phyloP scores from a whole-genome alignment of 2,888 invertebrate species.

The Tortrix viridana region DNA sequence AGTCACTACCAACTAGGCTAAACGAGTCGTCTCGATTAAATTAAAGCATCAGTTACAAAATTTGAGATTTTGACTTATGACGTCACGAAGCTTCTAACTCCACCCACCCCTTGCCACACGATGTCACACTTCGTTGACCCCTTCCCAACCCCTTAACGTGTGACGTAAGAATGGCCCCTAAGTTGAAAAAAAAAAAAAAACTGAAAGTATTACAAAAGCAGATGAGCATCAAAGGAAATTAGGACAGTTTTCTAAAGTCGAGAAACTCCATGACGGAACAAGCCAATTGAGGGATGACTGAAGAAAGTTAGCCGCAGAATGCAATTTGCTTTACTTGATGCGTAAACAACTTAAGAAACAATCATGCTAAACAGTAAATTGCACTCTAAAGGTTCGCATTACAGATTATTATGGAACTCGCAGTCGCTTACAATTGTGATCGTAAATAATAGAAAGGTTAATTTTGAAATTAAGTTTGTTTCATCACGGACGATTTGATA shows the following conservation, averaged over 20 bases:
- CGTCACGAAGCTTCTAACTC: no score
- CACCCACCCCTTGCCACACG: no score
- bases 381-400: neutral
- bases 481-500: slow-evolving; percentile 13
- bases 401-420: neutral
- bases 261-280: slow-evolving; percentile 39
- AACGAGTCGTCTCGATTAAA: no score
- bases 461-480: slow-evolving; percentile 11
- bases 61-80: no score
- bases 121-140: no score
- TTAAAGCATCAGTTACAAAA: no score
- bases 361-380: neutral
- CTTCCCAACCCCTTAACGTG: no score
- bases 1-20: no score
- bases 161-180: no score
- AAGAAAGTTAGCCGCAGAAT: slow-evolving; percentile 63
- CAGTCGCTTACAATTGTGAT: neutral
- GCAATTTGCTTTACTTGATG: slow-evolving; percentile 59
- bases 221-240: slow-evolving; percentile 39
- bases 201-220: neutral
- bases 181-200: no score
- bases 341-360: slow-evolving; percentile 53
- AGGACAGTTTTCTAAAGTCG: slow-evolving; percentile 33
- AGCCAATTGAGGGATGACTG: slow-evolving; percentile 50
- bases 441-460: neutral